Evolutionary conservation across 2,888 invertebrate species (phyloP).

Genomic region (Pycnomerus fuliginosus): DNA sequence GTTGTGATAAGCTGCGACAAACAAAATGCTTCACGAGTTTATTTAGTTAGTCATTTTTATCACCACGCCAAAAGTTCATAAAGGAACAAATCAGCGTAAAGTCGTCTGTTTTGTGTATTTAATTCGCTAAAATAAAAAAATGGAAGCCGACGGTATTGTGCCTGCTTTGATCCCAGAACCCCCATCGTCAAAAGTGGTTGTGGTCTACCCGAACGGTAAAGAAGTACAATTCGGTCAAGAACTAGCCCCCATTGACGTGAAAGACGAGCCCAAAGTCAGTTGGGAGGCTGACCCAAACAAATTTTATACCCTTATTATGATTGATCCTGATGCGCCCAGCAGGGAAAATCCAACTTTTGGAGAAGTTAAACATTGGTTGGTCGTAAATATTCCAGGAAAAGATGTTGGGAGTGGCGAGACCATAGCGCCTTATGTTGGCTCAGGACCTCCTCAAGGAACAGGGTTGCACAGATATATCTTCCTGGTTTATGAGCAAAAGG

Average conservation of each 20-base stretch:
- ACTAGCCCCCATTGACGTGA: background rate
- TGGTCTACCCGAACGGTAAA: conserved; percentile 25
- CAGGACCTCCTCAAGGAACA: conserved; percentile 71
- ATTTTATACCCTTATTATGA: conserved; percentile 65
- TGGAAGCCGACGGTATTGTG: conserved; percentile 1
- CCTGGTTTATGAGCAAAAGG: conserved; percentile 64
- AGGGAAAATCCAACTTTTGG: conserved; percentile 38
- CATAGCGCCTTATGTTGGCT: conserved; percentile 64
- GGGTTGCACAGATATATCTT: conserved; percentile 73
- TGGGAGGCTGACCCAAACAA: conserved; percentile 61
- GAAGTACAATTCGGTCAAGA: conserved; percentile 17
- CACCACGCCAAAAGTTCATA: too few species aligned
- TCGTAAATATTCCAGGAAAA: conserved; percentile 70
- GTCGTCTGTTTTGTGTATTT: too few species aligned
- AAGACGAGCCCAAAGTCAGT: conserved; percentile 58
- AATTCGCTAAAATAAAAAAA: too few species aligned
- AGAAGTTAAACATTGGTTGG: conserved; percentile 78
- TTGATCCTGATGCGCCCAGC: conserved; percentile 74
- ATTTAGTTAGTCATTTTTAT: too few species aligned
- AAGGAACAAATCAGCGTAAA: too few species aligned
- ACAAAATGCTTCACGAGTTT: too few species aligned
- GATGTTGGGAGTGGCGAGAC: conserved; percentile 64
- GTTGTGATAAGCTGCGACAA: too few species aligned
- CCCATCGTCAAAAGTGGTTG: background rate
- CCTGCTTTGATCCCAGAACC: background rate